Conservation (phyloP, 2,888 invertebrate genomes). For the Abrostola tripartita region DNA sequence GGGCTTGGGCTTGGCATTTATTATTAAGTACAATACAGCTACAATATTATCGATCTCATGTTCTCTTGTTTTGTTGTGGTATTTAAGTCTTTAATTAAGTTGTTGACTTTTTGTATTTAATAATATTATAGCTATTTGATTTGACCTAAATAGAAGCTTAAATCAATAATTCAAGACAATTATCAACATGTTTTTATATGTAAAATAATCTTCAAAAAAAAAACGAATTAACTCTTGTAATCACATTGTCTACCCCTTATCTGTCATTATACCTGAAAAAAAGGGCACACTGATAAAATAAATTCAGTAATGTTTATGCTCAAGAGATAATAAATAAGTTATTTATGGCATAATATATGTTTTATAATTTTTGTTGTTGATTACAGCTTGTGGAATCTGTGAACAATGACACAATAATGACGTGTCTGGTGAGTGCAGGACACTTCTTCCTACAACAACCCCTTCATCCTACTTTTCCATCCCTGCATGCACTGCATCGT, state of each 20-base stretch:
- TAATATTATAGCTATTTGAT: too few relatives aligned
- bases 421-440: slow-evolving; percentile 94
- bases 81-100: too few relatives aligned
- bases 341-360: neutral
- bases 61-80: too few relatives aligned
- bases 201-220: slow-evolving; percentile 8
- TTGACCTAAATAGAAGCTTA: too few relatives aligned
- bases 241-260: slow-evolving; percentile 4
- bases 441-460: slow-evolving; percentile 98
- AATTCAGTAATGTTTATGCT: slow-evolving; percentile 1
- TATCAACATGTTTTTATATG: too few relatives aligned
- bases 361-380: slow-evolving; percentile 58
- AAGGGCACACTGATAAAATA: slow-evolving; percentile 1
- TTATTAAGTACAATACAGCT: neutral
- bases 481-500: slow-evolving; percentile 93
- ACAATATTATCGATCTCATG: too few relatives aligned
- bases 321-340: neutral
- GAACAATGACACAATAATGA: slow-evolving; percentile 97
- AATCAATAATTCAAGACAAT: too few relatives aligned
- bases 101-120: too few relatives aligned
- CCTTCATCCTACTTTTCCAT: slow-evolving; percentile 97
- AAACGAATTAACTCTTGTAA: neutral
- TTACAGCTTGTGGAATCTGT: slow-evolving; percentile 96
- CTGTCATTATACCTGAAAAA: slow-evolving; percentile 4
- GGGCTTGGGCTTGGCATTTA: neutral